Percentiles rank a stretch among this genome's conserved stretches.
Evolutionary conservation across 2,113 vertebrate species (phyloP).

Genomic region (Varanus komodoensis): DNA sequence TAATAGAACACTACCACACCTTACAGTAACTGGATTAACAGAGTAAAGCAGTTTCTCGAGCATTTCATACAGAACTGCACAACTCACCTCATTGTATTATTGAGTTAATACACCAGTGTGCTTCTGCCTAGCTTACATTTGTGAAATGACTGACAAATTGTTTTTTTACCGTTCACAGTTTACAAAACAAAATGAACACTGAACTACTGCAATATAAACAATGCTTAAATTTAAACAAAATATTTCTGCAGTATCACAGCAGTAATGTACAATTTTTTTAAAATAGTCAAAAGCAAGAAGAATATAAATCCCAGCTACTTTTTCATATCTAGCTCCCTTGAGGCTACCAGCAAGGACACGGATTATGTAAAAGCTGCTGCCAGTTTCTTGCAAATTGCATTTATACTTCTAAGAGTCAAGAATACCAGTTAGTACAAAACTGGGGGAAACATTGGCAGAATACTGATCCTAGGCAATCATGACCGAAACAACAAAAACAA

Average conservation of each 20-base stretch:
- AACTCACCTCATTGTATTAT: fast-evolving
- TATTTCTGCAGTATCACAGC: not conserved
- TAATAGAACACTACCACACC: slow-evolving; percentile 75
- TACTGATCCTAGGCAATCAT: not conserved
- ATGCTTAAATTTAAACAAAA: not conserved
- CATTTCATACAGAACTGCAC: slow-evolving; percentile 1
- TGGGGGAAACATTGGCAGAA: not conserved
- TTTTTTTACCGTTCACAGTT: slow-evolving; percentile 3
- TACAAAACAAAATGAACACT: fast-evolving
- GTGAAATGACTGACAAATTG: not conserved
- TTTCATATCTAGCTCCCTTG: not conserved
- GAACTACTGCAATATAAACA: not conserved
- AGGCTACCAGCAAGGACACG: not conserved
- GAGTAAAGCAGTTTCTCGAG: slow-evolving; percentile 29
- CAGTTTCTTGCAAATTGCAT: not conserved
- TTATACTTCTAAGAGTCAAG: not conserved
- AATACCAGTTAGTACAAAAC: not conserved
- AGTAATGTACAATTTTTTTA: not conserved
- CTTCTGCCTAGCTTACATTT: slow-evolving; percentile 22
- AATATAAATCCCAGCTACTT: not conserved
- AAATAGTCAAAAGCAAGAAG: not conserved
- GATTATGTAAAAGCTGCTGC: not conserved
- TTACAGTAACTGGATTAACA: slow-evolving; percentile 72
- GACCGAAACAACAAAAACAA: too few species aligned
- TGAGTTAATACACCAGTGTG: not conserved